Conservation (phyloP, 1,140 invertebrate genomes). For the Asobara japonica region DNA sequence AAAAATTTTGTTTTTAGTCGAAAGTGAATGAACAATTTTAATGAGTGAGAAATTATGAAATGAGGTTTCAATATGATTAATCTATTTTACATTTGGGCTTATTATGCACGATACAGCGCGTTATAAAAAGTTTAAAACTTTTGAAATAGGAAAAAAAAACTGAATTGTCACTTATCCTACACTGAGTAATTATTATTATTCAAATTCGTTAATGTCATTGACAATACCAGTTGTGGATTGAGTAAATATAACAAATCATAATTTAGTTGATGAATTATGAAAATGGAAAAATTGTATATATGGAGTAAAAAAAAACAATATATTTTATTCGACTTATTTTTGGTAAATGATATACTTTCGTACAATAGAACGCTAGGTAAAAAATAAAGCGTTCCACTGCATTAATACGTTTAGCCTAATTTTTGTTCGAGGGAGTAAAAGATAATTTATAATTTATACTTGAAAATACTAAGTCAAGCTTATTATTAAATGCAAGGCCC, state of each 20-base stretch:
- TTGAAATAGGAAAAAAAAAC: slow-evolving; percentile 31
- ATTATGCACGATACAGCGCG: slow-evolving; percentile 27
- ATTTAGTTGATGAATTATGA: slow-evolving; percentile 1
- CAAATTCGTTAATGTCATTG: slow-evolving; percentile 31
- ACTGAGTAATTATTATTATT: slow-evolving; percentile 34
- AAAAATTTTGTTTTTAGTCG: neutral
- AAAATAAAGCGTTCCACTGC: slow-evolving; percentile 35
- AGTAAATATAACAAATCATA: neutral
- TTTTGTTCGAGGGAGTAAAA: neutral
- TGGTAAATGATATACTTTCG: slow-evolving; percentile 33
- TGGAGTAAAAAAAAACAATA: neutral
- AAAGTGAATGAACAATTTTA: neutral
- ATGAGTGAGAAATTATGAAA: neutral
- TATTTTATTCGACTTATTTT: neutral
- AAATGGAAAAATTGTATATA: slow-evolving; percentile 4
- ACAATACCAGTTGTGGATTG: neutral
- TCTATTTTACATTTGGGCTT: neutral
- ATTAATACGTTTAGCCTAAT: neutral
- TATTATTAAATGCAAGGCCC: slow-evolving; percentile 34
- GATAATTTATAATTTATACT: too few species aligned
- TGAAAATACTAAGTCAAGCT: slow-evolving; percentile 18
- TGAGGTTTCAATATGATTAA: neutral
- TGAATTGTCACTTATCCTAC: slow-evolving; percentile 33
- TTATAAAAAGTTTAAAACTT: slow-evolving; percentile 39
- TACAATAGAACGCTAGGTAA: slow-evolving; percentile 33